Evolutionary conservation across 1,140 invertebrate species (phyloP), one percentile per base, ranked within the genome.

Genomic region (Subanguina moxae): DNA sequence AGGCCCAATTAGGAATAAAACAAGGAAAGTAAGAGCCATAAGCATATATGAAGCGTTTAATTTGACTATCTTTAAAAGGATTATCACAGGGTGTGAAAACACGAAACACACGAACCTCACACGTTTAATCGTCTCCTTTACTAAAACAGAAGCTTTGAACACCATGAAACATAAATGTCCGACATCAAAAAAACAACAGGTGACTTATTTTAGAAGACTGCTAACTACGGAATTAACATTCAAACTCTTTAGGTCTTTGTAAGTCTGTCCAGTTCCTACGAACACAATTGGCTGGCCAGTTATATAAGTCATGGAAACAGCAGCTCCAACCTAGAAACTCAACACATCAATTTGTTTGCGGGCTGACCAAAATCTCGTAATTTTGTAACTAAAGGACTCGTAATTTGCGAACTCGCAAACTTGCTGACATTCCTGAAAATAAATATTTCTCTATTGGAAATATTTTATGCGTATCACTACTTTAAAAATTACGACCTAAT

Each of bases 241-340:
- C 57, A 99, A 86, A 70, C 91, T 92, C 82, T 95, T 94, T 62
- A 99, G 86, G 86, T 99, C 96, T 0, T 91, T 92, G 83, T 99
- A 99, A 0, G 94, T 99, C 86, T 99, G 96, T 5, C 96, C 96
- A 52, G 94, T 98, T 21, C 96, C 96, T 27, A 99, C 95, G 84
- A 99, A 99, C 27, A 99, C 92, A 72, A 99, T 98, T 0, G 96
- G 96, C 84, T 99, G 94, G 8, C 96, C 96, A 38, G 96, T 98
- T 65, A 97, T 97, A 82, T 99, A 99, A 0, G 95, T 97, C 96
- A 99, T 99, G 9, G 95, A 98, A 76, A 99, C 94, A 52, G 96
- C 94, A 62, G 96, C 95, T 25, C 96, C 96, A 58, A 98, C 94
- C 90, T 91, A 15, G 59, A 1, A n/a, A 19, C 9, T 30, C 75